Percentiles rank a stretch among this genome's conserved stretches.
These are phyloP conservation scores for Conops quadrifasciatus DNA, from an alignment of 2,888 invertebrate genomes.

Conservation along the genomic window DNA sequence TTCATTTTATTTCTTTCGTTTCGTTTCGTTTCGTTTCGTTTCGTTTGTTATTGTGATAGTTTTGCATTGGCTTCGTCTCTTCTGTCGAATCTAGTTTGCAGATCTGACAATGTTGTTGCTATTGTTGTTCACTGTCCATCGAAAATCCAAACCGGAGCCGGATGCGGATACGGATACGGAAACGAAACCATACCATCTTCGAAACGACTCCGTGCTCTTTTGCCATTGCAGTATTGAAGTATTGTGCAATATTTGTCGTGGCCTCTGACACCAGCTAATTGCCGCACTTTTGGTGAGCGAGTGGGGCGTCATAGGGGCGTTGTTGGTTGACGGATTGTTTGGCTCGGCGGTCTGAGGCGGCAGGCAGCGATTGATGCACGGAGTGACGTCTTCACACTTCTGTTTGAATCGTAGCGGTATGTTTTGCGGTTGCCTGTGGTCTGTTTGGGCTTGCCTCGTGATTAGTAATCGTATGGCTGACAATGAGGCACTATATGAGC, in stretches of 20 bases:
- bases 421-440: not conserved
- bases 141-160: too few species aligned
- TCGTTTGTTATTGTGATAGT: conserved; percentile 54
- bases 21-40: not conserved
- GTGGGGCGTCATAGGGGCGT: not conserved
- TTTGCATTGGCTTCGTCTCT: conserved; percentile 50
- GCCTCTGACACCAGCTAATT: conserved; percentile 53
- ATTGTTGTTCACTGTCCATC: too few species aligned
- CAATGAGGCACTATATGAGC: too few species aligned
- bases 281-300: conserved; percentile 38
- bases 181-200: too few species aligned
- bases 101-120: conserved; percentile 45
- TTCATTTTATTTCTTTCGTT: too few species aligned
- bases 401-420: not conserved
- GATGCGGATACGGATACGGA: conserved; percentile 39
- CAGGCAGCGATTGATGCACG: not conserved
- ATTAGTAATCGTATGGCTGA: not conserved
- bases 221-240: conserved; percentile 53
- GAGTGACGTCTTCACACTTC: not conserved
- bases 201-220: too few species aligned
- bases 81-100: conserved; percentile 44
- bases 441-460: not conserved
- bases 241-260: conserved; percentile 55
- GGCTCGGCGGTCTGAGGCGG: conserved; percentile 31
- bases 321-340: not conserved